These are phyloP conservation scores for Sebastes wilsoni DNA, from an alignment of 2,797 vertebrate genomes.

Conservation along the genomic window DNA sequence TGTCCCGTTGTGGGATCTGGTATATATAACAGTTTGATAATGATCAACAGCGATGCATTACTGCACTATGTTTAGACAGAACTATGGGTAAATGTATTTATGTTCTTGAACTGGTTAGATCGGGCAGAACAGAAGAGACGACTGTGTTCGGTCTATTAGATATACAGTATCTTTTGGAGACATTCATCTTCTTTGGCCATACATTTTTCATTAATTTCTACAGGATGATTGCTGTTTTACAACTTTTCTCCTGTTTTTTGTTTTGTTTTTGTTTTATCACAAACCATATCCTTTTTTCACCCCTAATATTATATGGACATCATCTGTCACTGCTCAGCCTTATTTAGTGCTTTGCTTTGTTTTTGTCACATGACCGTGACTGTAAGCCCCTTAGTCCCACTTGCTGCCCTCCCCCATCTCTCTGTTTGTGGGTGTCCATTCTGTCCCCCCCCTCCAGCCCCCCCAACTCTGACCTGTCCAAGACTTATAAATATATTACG, in stretches of 20 bases:
- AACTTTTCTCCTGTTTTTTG: neutral
- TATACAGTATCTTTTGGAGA: neutral
- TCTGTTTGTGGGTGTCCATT: neutral
- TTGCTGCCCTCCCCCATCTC: slow-evolving; percentile 22
- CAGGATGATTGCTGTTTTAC: neutral
- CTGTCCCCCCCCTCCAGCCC: no score
- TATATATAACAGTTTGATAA: neutral
- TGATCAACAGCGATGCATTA: neutral
- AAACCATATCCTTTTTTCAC: neutral
- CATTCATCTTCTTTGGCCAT: neutral
- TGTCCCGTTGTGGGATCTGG: neutral
- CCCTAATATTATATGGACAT: slow-evolving; percentile 8
- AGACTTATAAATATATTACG: neutral
- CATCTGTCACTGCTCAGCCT: slow-evolving; percentile 13
- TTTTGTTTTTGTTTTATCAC: neutral
- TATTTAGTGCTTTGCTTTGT: slow-evolving; percentile 29
- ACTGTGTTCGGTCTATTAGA: neutral
- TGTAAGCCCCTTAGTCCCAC: slow-evolving; percentile 50
- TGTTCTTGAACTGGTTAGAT: neutral
- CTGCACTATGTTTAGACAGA: neutral
- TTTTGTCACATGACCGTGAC: slow-evolving; percentile 14
- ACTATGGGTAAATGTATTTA: neutral
- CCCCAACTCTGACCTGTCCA: neutral
- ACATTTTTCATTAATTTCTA: neutral
- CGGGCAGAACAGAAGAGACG: neutral